Evolutionary conservation across 2,797 vertebrate species (phyloP), one percentile per base, ranked within the genome.

Genomic region (Pogonophryne albipinna): DNA sequence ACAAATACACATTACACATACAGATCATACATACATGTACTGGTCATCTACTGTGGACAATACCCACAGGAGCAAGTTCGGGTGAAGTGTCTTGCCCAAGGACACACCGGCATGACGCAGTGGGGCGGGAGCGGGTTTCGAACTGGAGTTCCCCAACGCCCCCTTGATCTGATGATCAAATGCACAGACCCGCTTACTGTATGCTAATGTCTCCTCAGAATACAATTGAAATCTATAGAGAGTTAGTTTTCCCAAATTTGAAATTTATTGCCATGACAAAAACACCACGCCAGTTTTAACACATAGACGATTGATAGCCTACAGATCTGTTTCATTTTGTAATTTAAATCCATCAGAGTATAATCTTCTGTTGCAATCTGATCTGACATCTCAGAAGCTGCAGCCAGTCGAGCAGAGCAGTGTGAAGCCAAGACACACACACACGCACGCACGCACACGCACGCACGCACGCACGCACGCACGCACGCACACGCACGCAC

Each of bases 281-380:
- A 9, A 2, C 6, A 38, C 34, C 7, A 8, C 34, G 23, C 14
- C 45, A 45, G 12, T 15, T 66, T 16, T 1, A n/a, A 66, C 45
- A 66, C 56, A 66, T 31, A 62, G 52, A 38, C 47, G 68, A 23
- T 41, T 65, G 63, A 68, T 31, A 52, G 50, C 56, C 34, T 16
- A 31, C 72, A 74, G 62, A 59, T 62, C 51, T 58, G 81, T 85
- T 86, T 75, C 77, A 80, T 70, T 65, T 70, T 84, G 85, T 80
- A 84, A 90, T 31, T 63, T 47, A 89, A 82, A 72, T 83, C 82
- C 68, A 57, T 75, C 58, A 1, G 55, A 74, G 75, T 70, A 76
- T 89, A 88, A 87, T 87, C 83, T 20, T 75, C 55, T 66, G 62
- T 1, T 68, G 89, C 81, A 86, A 91, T 45, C 58, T 67, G 85